A percentile compares a stretch with the other conserved stretches of the same genome.
Evolutionary conservation across 2,113 vertebrate genomes (phyloP).

Genomic region (Hippopotamus amphibius): DNA sequence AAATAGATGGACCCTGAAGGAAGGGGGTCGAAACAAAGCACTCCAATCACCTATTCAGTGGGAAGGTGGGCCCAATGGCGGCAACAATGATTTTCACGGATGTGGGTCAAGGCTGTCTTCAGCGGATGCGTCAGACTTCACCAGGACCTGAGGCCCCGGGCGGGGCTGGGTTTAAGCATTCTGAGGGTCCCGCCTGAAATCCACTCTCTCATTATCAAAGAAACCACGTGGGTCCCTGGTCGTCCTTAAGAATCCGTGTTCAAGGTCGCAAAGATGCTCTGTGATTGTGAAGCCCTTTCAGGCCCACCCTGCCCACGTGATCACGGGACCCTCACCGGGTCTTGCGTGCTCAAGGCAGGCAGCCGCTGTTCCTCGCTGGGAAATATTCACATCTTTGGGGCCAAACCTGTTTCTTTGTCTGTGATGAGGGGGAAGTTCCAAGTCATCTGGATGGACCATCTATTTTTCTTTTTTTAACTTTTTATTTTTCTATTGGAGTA

Average conservation of each 20-base stretch:
- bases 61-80: not conserved
- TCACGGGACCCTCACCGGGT: not conserved
- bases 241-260: slow-evolving; percentile 61
- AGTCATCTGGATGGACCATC: not conserved
- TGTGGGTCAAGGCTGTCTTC: slow-evolving; percentile 59
- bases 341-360: not conserved
- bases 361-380: not conserved
- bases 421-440: not conserved
- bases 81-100: not conserved
- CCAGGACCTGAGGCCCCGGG: not conserved
- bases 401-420: slow-evolving; percentile 12
- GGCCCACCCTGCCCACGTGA: slow-evolving; percentile 56
- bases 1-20: not conserved
- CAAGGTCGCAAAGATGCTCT: slow-evolving; percentile 71
- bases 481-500: not conserved
- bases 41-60: not conserved
- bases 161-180: not conserved
- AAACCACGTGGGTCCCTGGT: slow-evolving; percentile 51
- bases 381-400: not conserved
- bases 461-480: not conserved
- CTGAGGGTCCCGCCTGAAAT: slow-evolving; percentile 47
- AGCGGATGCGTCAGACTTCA: not conserved
- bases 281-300: slow-evolving; percentile 67
- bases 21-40: not conserved
- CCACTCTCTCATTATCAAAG: slow-evolving; percentile 57